phyloP scores from a whole-genome alignment of 2,888 invertebrate species.

The Eutolmus rufibarbis region DNA sequence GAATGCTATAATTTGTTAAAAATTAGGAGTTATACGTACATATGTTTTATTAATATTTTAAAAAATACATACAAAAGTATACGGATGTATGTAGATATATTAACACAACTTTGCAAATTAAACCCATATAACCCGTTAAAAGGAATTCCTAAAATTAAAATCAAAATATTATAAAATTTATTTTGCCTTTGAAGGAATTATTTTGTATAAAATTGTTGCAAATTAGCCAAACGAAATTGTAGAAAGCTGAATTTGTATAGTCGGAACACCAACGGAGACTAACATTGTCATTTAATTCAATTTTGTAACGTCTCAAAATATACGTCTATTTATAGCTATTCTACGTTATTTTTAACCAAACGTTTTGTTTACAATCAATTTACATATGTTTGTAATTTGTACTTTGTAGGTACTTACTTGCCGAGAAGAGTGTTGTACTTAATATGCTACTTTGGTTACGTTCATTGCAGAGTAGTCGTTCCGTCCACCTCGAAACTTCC shows the following conservation, averaged over 20 bases:
- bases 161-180: too few relatives aligned
- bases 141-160: too few relatives aligned
- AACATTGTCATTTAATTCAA: neutral
- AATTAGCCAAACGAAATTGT: neutral
- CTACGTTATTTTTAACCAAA: neutral
- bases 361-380: neutral
- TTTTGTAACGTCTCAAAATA: neutral
- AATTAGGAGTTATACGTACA: too few relatives aligned
- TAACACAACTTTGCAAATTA: too few relatives aligned
- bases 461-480: neutral
- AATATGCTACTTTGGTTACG: neutral
- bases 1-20: too few relatives aligned
- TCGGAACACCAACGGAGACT: neutral
- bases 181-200: neutral
- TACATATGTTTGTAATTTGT: neutral
- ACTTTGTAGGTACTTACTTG: neutral
- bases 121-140: too few relatives aligned
- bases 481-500: neutral
- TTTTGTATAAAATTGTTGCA: neutral
- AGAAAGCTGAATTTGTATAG: neutral
- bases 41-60: too few relatives aligned
- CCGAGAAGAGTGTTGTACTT: neutral
- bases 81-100: too few relatives aligned
- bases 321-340: neutral
- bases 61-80: too few relatives aligned